Conservation (phyloP, 53 echinoderm and acorn worm genomes). For the Arbacia lixula region DNA sequence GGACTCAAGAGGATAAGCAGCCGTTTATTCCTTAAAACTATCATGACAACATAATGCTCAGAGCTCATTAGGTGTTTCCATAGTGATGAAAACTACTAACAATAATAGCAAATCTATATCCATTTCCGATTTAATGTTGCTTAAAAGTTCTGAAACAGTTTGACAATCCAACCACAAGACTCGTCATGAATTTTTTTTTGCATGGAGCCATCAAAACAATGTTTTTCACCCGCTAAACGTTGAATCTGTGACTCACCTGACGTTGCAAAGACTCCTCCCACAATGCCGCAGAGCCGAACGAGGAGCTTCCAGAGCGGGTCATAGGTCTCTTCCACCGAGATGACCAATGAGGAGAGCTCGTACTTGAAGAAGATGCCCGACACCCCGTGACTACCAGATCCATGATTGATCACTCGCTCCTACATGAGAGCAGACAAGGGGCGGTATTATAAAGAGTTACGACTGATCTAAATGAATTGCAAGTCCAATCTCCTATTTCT, state of each 20-base stretch:
- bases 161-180: too few species aligned
- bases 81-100: background rate
- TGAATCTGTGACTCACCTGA: constrained; percentile 68
- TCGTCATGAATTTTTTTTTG: background rate
- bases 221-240: background rate
- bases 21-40: too few species aligned
- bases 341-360: constrained; percentile 87
- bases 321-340: constrained; percentile 88
- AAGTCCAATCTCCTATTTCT: too few species aligned
- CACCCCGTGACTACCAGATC: constrained; percentile 86
- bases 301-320: constrained; percentile 90
- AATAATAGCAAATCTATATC: background rate
- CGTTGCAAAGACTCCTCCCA: constrained; percentile 95
- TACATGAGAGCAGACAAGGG: too few species aligned
- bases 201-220: constrained; percentile 4
- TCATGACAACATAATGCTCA: too few species aligned
- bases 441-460: too few species aligned
- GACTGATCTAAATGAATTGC: too few species aligned
- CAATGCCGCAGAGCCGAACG: constrained; percentile 88
- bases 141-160: background rate
- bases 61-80: too few species aligned
- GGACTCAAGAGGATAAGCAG: too few species aligned
- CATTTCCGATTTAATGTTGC: background rate
- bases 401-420: constrained; percentile 83
- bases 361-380: constrained; percentile 98